Conservation (phyloP, 2,888 invertebrate species). For the Limenitis camilla region DNA sequence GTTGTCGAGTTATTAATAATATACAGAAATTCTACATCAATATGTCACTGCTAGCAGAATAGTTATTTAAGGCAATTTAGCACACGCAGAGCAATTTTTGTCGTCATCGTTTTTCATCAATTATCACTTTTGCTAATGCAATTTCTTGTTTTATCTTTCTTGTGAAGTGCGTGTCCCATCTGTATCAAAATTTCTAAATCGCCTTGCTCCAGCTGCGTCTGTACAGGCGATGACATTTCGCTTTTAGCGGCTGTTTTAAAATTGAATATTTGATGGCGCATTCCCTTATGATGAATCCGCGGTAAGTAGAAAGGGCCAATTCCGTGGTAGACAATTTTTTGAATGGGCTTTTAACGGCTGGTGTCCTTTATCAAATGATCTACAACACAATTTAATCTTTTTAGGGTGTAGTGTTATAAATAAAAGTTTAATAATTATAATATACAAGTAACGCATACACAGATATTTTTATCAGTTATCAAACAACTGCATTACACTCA, state of each 20-base stretch:
- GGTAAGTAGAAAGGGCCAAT: slow-evolving; percentile 54
- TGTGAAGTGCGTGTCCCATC: slow-evolving; percentile 69
- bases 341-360: slow-evolving; percentile 32
- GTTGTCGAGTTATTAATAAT: slow-evolving; percentile 59
- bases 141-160: slow-evolving; percentile 67
- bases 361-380: not conserved
- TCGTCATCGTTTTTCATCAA: slow-evolving; percentile 54
- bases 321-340: slow-evolving; percentile 63
- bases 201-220: slow-evolving; percentile 69
- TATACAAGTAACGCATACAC: slow-evolving; percentile 1
- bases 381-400: not conserved
- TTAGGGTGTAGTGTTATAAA: too few relatives aligned
- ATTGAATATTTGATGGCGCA: slow-evolving; percentile 74
- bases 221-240: slow-evolving; percentile 70
- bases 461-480: slow-evolving; percentile 39
- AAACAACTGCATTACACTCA: slow-evolving; percentile 54
- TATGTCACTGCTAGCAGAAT: slow-evolving; percentile 48
- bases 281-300: slow-evolving; percentile 70
- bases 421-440: not conserved
- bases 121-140: slow-evolving; percentile 69
- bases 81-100: slow-evolving; percentile 58
- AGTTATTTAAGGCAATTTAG: slow-evolving; percentile 57
- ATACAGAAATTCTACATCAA: slow-evolving; percentile 52
- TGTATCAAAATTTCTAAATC: slow-evolving; percentile 70
- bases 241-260: slow-evolving; percentile 75